Evolutionary conservation across 2,888 invertebrate species (phyloP).

Genomic region (Agrochola lota): DNA sequence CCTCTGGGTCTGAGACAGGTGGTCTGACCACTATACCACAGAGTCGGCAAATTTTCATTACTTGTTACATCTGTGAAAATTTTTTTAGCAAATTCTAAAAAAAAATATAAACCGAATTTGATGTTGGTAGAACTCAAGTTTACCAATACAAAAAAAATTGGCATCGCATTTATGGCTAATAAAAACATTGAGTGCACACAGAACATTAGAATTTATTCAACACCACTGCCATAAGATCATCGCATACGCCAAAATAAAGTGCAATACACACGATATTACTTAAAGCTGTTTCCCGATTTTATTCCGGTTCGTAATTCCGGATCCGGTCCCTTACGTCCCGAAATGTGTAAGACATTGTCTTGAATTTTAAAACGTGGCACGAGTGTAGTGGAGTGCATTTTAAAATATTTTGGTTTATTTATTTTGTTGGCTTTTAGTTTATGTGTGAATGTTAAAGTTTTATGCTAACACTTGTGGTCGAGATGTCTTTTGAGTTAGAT

Average conservation of each 20-base stretch:
- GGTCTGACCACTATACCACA: too few relatives aligned
- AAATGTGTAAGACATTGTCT: constrained; percentile 52
- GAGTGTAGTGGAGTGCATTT: constrained; percentile 33
- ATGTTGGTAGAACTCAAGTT: background rate
- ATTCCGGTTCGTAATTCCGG: constrained; percentile 44
- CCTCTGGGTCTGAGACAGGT: too few relatives aligned
- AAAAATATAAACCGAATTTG: too few relatives aligned
- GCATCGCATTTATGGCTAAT: background rate
- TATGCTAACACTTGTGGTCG: background rate
- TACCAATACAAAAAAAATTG: too few relatives aligned
- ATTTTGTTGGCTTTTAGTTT: constrained; percentile 19
- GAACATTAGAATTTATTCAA: constrained; percentile 49
- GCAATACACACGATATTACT: constrained; percentile 44
- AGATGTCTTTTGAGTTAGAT: background rate
- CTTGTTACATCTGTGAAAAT: too few relatives aligned
- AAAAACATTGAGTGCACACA: constrained; percentile 1
- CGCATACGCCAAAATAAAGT: constrained; percentile 39
- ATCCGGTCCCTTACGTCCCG: constrained; percentile 21
- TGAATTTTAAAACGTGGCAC: constrained; percentile 55
- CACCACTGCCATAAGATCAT: constrained; percentile 42
- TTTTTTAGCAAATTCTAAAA: too few relatives aligned
- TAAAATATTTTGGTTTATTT: constrained; percentile 39
- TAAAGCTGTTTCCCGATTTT: constrained; percentile 44
- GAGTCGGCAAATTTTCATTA: too few relatives aligned
- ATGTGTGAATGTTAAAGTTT: constrained; percentile 19